phyloP scores from a whole-genome alignment of 1,140 invertebrate genomes.

The Adelges cooleyi region DNA sequence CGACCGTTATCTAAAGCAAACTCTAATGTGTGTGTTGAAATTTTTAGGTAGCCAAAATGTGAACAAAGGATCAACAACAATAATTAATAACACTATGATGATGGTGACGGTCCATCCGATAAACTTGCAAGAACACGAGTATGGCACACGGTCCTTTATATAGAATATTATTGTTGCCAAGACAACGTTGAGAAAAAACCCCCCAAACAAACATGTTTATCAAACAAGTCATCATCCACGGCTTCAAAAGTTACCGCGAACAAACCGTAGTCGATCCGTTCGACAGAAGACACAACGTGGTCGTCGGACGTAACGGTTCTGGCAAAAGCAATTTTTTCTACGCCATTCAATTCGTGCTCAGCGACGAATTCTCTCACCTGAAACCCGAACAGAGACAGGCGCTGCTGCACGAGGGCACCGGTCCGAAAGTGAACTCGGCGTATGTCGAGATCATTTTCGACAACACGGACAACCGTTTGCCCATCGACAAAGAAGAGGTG shows the following conservation, averaged over 20 bases:
- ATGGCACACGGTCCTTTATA: no score
- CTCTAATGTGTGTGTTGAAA: no score
- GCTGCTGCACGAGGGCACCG: slow-evolving; percentile 94
- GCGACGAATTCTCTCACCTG: slow-evolving; percentile 97
- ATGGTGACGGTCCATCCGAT: no score
- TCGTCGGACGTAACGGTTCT: slow-evolving; percentile 90
- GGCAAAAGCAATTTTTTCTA: slow-evolving; percentile 99
- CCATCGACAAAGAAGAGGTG: slow-evolving; percentile 97
- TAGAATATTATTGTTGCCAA: no score
- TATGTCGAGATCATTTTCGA: slow-evolving; percentile 99
- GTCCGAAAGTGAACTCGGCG: slow-evolving; percentile 87
- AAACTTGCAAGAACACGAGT: no score
- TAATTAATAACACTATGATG: no score
- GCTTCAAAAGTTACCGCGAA: slow-evolving; percentile 97
- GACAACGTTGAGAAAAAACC: no score
- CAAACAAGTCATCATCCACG: slow-evolving; percentile 93
- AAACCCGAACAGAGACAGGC: slow-evolving; percentile 90
- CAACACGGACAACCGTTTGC: slow-evolving; percentile 92
- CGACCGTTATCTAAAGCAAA: no score
- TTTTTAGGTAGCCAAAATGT: no score
- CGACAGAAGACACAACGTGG: slow-evolving; percentile 95
- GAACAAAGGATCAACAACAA: no score
- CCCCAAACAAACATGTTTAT: slow-evolving; percentile 32
- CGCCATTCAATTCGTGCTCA: slow-evolving; percentile 98
- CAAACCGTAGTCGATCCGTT: slow-evolving; percentile 97